Conservation (phyloP, 2,113 vertebrate species). For the Oreochromis tanganicae region DNA sequence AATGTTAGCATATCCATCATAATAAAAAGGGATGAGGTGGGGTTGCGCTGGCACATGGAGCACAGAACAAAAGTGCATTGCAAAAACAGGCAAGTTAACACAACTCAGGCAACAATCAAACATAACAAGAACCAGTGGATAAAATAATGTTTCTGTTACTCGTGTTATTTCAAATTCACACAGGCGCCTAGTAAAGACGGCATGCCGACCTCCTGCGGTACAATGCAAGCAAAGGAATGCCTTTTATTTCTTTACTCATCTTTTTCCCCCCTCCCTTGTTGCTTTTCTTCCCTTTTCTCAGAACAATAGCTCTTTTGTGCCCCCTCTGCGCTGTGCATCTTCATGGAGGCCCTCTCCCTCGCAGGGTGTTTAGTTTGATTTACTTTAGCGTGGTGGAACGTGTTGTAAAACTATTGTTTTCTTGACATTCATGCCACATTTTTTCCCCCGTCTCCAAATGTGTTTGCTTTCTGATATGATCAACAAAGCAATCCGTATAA, state of each 20-base stretch:
- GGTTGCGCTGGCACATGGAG: slow-evolving; percentile 18
- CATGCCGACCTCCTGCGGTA: slow-evolving; percentile 50
- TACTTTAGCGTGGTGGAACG: slow-evolving; percentile 23
- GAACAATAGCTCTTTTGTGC: slow-evolving; percentile 63
- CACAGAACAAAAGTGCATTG: slow-evolving; percentile 7
- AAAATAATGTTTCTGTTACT: slow-evolving; percentile 45
- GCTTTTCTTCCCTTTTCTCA: neutral
- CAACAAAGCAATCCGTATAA: neutral
- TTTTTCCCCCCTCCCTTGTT: neutral
- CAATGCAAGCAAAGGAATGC: slow-evolving; percentile 35
- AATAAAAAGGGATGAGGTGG: neutral
- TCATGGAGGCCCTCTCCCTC: neutral
- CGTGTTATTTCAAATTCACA: slow-evolving; percentile 52
- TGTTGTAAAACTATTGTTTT: neutral
- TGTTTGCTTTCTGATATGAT: neutral
- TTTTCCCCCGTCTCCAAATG: neutral
- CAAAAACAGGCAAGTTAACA: slow-evolving; percentile 59
- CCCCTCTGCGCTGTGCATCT: slow-evolving; percentile 12
- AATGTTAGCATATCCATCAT: slow-evolving; percentile 35
- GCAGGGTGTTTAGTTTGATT: slow-evolving; percentile 33
- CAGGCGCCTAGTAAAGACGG: slow-evolving; percentile 34
- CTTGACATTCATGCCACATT: neutral
- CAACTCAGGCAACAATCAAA: slow-evolving; percentile 23
- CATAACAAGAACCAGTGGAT: slow-evolving; percentile 9
- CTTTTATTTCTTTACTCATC: neutral